Evolutionary conservation across 1,140 invertebrate species (phyloP), one percentile per base, ranked within the genome.

Genomic region (Adoxophyes honmai): DNA sequence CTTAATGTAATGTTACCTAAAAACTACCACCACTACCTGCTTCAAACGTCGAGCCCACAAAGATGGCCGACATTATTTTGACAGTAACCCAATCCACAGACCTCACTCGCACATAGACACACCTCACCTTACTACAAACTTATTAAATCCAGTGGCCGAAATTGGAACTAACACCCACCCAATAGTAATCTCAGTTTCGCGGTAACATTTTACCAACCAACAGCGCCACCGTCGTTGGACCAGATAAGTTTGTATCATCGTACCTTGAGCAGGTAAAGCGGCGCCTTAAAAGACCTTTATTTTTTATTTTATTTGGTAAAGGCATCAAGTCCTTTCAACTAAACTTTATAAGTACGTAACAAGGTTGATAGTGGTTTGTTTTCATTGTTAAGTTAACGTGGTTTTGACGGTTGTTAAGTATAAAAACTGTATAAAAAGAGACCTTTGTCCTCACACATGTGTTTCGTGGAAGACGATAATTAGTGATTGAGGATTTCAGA

Each of bases 391-490:
- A 28, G 18, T 28, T 11, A 28, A 5, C 8, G n/a, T 48, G 42
- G 42, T 21, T 10, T 28, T 11, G 21, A 28, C 3, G n/a, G 42
- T 48, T 48, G 42, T 48, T 48, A 21, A 16, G 10, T 48, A 48
- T 48, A 66, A 69, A 66, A 65, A 66, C 44, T 37, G 10, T 39
- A 52, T 66, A 66, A 66, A 69, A 69, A 66, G 61, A 44, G 59
- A 68, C 63, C 66, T 62, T 68, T 68, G 66, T 68, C 35, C 48
- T 48, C 42, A 48, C 61, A 60, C 64, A 66, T 69, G 62, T 68
- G 64, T 54, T 69, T 69, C 67, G 51, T 14, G 51, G 67, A 69
- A 69, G 36, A 44, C 21, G 34, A 57, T 66, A 69, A 65, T 66
- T 70, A 66, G 52, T 55, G 55, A 68, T 60, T 52, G 62, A 62